A percentile compares a stretch with the other conserved stretches of the same genome.
Evolutionary conservation across 2,113 vertebrate genomes (phyloP).

Genomic region (Urocolius indicus): DNA sequence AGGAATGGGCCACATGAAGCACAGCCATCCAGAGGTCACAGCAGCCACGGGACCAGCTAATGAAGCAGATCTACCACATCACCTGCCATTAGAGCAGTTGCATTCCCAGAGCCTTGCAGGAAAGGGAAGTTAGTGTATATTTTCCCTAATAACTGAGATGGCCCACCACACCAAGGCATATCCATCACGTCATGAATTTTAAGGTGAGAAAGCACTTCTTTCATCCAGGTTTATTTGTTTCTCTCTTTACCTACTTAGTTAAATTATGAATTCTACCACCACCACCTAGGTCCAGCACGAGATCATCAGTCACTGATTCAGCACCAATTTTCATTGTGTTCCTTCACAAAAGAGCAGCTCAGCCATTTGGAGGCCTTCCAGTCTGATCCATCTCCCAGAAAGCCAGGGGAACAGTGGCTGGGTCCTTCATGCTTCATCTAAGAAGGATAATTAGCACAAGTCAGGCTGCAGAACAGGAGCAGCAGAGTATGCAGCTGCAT

Average conservation of each 20-base stretch:
- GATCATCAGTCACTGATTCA: neutral
- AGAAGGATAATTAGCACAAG: neutral
- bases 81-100: neutral
- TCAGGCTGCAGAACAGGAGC: neutral
- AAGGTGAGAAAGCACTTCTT: neutral
- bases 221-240: neutral
- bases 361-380: neutral
- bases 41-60: fast-evolving
- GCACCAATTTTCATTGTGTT: neutral
- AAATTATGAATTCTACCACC: neutral
- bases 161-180: neutral
- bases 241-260: neutral
- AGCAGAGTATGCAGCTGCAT: neutral
- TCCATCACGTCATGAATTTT: neutral
- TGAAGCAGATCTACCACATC: neutral
- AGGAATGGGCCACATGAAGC: fast-evolving
- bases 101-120: neutral
- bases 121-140: neutral
- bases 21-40: neutral
- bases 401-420: neutral
- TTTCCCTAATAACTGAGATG: neutral
- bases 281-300: neutral
- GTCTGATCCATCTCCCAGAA: neutral
- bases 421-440: neutral
- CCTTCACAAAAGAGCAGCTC: neutral